These are phyloP conservation scores for Drosophila eugracilis DNA, from an alignment of 1,140 invertebrate genomes.

Conservation along the genomic window DNA sequence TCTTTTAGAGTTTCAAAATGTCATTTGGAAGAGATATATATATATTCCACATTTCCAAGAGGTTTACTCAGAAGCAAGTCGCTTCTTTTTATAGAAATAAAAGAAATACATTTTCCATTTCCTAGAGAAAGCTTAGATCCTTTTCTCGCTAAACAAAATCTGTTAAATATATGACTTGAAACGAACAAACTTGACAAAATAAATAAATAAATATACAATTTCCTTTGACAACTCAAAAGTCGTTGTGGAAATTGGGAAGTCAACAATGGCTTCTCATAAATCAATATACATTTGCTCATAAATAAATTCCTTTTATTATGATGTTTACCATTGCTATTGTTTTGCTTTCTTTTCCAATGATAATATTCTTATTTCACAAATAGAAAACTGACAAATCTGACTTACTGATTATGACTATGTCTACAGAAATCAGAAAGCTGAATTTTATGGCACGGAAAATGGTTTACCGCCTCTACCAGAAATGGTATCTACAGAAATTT, in stretches of 20 bases:
- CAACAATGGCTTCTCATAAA: neutral
- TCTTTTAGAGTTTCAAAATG: neutral
- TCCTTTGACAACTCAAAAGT: neutral
- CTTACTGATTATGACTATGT: too few species aligned
- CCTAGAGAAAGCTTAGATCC: too few species aligned
- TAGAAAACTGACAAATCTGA: neutral
- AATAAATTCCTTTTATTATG: conserved; percentile 1
- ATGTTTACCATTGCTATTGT: neutral
- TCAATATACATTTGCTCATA: neutral
- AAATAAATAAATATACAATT: too few species aligned
- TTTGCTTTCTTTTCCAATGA: neutral
- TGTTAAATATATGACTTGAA: too few species aligned
- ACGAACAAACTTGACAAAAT: too few species aligned
- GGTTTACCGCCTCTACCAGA: neutral
- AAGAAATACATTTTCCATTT: neutral
- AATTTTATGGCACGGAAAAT: conserved; percentile 4
- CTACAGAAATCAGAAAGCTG: neutral
- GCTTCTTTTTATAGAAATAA: too few species aligned
- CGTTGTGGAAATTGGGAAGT: neutral
- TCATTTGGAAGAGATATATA: too few species aligned
- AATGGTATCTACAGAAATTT: neutral
- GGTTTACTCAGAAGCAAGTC: too few species aligned
- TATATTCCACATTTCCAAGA: too few species aligned
- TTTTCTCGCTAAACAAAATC: too few species aligned
- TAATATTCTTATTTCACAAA: neutral